A percentile compares a stretch with the other conserved stretches of the same genome.
phyloP scores from a whole-genome alignment of 1,140 invertebrate genomes.

The Musca vetustissima region DNA sequence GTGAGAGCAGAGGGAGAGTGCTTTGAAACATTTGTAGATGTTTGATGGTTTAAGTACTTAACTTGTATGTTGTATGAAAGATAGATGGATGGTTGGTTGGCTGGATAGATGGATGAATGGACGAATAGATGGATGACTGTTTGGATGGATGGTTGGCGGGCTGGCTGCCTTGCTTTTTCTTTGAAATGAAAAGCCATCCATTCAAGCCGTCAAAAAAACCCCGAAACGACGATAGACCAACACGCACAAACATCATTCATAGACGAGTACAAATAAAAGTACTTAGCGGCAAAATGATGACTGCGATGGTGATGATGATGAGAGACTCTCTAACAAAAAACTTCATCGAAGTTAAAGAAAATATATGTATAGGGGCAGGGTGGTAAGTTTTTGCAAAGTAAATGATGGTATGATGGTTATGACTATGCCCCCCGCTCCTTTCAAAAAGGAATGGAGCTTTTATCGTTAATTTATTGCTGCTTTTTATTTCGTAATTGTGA shows the following conservation, averaged over 20 bases:
- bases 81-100: slow-evolving; percentile 8
- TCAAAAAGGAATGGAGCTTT: slow-evolving; percentile 30
- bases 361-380: neutral
- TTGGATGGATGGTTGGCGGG: neutral
- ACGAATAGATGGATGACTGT: neutral
- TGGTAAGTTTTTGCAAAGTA: slow-evolving; percentile 1
- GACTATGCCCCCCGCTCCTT: neutral
- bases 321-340: neutral
- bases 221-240: neutral
- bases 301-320: neutral
- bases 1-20: too few species aligned
- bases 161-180: neutral
- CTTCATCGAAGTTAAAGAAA: neutral
- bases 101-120: slow-evolving; percentile 9
- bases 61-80: slow-evolving; percentile 11
- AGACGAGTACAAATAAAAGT: neutral
- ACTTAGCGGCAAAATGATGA: neutral
- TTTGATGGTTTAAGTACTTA: slow-evolving; percentile 21
- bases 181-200: neutral
- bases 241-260: neutral
- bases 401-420: neutral
- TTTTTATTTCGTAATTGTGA: slow-evolving; percentile 52
- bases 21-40: neutral
- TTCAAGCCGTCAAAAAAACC: slow-evolving; percentile 19
- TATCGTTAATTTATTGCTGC: slow-evolving; percentile 45